These are phyloP conservation scores for Willisornis vidua DNA, from an alignment of 2,113 vertebrate species.

Conservation along the genomic window DNA sequence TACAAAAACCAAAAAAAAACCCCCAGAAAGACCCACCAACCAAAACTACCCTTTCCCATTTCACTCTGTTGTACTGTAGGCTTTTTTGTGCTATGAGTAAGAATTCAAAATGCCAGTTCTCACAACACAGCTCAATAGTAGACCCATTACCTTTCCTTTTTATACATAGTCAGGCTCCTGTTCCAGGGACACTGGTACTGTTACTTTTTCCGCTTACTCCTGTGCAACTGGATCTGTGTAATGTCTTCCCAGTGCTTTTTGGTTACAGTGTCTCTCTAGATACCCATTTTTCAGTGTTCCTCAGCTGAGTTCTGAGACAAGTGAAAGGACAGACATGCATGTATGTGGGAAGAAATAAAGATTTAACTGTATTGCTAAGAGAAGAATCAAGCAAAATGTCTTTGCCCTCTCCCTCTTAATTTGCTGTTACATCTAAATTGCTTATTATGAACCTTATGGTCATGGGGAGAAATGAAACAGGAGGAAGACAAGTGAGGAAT, in stretches of 20 bases:
- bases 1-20: background rate
- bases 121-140: background rate
- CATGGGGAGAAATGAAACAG: background rate
- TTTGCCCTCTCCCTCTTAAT: background rate
- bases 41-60: background rate
- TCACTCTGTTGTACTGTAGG: background rate
- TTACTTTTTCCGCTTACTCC: background rate
- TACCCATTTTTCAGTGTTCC: background rate
- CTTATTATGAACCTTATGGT: background rate
- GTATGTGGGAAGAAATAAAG: background rate
- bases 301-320: background rate
- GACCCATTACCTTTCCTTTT: background rate
- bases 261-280: background rate
- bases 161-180: background rate
- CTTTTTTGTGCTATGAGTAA: background rate
- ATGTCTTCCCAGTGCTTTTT: background rate
- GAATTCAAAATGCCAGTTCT: background rate
- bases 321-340: background rate
- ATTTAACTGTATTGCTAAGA: background rate
- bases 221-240: background rate
- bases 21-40: background rate
- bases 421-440: background rate
- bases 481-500: background rate
- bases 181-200: background rate
- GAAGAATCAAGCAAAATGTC: background rate